Conservation (phyloP, 2,113 vertebrate genomes). For the Alexandromys fortis region DNA sequence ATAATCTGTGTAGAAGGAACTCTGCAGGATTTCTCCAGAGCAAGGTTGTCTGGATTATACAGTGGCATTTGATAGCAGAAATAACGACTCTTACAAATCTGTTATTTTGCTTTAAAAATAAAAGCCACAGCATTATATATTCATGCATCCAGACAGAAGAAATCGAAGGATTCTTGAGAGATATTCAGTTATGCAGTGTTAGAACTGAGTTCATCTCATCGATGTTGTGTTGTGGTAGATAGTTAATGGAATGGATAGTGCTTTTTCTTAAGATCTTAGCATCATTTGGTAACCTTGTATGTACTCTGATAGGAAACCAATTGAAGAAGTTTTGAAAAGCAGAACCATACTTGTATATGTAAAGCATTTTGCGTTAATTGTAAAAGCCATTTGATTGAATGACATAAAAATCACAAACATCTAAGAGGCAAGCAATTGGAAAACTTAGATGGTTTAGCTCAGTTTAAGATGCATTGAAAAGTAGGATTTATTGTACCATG, state of each 20-base stretch:
- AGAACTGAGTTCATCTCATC: neutral
- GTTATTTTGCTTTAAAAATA: conserved; percentile 46
- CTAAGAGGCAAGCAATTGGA: neutral
- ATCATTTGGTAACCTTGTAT: neutral
- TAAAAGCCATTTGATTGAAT: neutral
- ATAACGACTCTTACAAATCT: conserved; percentile 9
- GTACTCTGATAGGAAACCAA: neutral
- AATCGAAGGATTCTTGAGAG: conserved; percentile 48
- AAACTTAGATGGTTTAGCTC: neutral
- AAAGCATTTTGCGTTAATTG: neutral
- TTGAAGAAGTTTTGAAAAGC: conserved; percentile 53
- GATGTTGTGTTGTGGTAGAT: neutral
- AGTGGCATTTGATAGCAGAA: neutral
- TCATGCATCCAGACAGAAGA: conserved; percentile 51
- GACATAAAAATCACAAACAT: neutral
- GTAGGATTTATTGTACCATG: neutral
- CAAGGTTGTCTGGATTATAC: conserved; percentile 21
- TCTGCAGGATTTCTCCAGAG: conserved; percentile 31
- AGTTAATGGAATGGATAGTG: neutral
- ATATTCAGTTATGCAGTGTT: conserved; percentile 12
- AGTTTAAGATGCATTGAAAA: conserved; percentile 47
- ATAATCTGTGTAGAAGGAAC: conserved; percentile 10
- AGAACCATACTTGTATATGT: neutral
- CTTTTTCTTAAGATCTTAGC: conserved; percentile 7
- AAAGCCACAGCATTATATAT: neutral